Evolutionary conservation across 2,888 invertebrate genomes (phyloP).

Genomic region (Drosophila nr. perissopoda): DNA sequence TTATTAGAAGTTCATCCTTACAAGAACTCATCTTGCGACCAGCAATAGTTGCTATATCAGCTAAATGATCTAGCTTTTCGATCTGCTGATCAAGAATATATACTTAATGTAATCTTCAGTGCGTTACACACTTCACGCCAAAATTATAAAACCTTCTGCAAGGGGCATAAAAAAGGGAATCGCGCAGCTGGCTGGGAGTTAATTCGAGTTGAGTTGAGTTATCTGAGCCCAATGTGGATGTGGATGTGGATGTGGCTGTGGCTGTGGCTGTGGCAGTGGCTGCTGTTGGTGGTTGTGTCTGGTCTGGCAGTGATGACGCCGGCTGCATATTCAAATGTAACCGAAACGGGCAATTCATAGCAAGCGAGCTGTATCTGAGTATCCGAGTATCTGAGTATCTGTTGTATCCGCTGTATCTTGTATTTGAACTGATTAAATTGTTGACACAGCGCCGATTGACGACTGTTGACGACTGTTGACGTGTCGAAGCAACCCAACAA

Average conservation of each 20-base stretch:
- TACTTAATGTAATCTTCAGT: not conserved
- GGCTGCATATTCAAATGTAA: slow-evolving; percentile 67
- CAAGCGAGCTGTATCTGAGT: slow-evolving; percentile 8
- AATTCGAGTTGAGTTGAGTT: slow-evolving; percentile 14
- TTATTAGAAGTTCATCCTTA: not conserved
- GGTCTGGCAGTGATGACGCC: slow-evolving; percentile 18
- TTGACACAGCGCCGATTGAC: slow-evolving; percentile 68
- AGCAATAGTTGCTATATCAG: not conserved
- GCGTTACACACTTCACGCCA: not conserved
- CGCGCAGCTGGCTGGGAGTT: not conserved
- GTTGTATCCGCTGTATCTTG: slow-evolving; percentile 45
- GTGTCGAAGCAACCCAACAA: slow-evolving; percentile 30
- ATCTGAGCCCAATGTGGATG: slow-evolving; percentile 19
- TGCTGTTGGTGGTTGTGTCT: slow-evolving; percentile 28
- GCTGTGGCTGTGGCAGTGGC: slow-evolving; percentile 11
- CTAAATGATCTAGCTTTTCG: not conserved
- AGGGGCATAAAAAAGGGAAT: not conserved
- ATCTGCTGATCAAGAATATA: not conserved
- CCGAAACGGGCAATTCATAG: slow-evolving; percentile 41
- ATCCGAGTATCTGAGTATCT: slow-evolving; percentile 20
- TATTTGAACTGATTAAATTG: slow-evolving; percentile 77
- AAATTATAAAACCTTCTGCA: not conserved
- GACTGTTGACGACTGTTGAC: slow-evolving; percentile 46
- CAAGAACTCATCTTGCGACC: not conserved
- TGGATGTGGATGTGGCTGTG: slow-evolving; percentile 22